phyloP scores from a whole-genome alignment of 2,797 vertebrate genomes.

The Thripadectes ignobilis region DNA sequence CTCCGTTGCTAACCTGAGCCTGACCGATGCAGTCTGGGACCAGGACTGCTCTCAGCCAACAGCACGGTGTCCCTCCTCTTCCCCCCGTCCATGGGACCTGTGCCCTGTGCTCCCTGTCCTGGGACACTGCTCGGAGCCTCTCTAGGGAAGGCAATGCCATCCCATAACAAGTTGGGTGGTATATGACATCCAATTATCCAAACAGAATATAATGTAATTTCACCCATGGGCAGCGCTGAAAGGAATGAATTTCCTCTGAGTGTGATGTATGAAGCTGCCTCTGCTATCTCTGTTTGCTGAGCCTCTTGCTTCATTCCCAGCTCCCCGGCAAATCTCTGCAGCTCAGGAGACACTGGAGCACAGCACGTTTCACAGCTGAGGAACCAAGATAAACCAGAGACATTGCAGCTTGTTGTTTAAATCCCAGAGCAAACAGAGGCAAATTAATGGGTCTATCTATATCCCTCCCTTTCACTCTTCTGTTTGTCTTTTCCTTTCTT shows the following conservation, averaged over 20 bases:
- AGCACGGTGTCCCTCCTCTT: not conserved
- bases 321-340: constrained; percentile 70
- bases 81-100: not conserved
- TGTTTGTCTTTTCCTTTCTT: not conserved
- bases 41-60: not conserved
- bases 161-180: not conserved
- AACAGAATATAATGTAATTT: constrained; percentile 76
- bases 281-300: constrained; percentile 64
- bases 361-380: constrained; percentile 75
- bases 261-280: constrained; percentile 64
- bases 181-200: constrained; percentile 74
- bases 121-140: not conserved
- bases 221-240: constrained; percentile 77
- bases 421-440: constrained; percentile 59
- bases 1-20: not conserved
- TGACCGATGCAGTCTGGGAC: not conserved
- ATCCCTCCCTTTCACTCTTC: constrained; percentile 27
- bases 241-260: constrained; percentile 60
- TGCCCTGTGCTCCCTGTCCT: not conserved
- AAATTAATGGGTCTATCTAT: constrained; percentile 72
- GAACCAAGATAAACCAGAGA: constrained; percentile 74
- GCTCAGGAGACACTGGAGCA: constrained; percentile 60
- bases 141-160: not conserved
- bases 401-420: constrained; percentile 41
- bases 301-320: constrained; percentile 42